phyloP scores from a whole-genome alignment of 2,888 invertebrate genomes.

The Drosophila atripex region DNA sequence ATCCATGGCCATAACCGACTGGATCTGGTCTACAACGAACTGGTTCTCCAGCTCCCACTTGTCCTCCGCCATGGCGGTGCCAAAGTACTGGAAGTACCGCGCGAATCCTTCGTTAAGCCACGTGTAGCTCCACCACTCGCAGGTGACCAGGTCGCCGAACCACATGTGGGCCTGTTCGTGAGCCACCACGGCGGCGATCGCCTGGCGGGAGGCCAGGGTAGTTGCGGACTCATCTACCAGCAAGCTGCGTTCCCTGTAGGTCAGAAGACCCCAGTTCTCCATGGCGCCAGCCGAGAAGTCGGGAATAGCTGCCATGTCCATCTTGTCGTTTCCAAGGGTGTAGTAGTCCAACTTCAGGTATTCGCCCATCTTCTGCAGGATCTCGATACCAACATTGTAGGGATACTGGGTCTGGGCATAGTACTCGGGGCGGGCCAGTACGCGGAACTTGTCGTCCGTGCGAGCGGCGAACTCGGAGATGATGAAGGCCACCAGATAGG shows the following conservation, averaged over 20 bases:
- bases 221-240: conserved; percentile 87
- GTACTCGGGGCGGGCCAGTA: conserved; percentile 89
- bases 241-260: conserved; percentile 90
- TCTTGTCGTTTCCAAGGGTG: conserved; percentile 86
- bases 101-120: conserved; percentile 89
- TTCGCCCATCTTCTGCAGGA: conserved; percentile 85
- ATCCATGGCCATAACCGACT: conserved; percentile 87
- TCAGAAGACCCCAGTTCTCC: conserved; percentile 96
- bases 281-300: conserved; percentile 94
- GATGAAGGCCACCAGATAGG: conserved; percentile 92
- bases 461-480: conserved; percentile 86
- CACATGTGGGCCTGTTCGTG: conserved; percentile 87
- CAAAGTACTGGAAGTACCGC: conserved; percentile 89
- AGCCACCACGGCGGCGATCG: conserved; percentile 86
- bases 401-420: conserved; percentile 88
- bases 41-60: conserved; percentile 88
- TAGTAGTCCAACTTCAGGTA: conserved; percentile 87
- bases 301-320: conserved; percentile 93
- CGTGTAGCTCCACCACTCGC: conserved; percentile 86
- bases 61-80: conserved; percentile 85
- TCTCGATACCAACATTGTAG: conserved; percentile 85
- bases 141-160: conserved; percentile 87
- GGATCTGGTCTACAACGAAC: conserved; percentile 89
- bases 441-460: conserved; percentile 80
- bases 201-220: conserved; percentile 86